phyloP scores from a whole-genome alignment of 2,797 vertebrate genomes.

The Hylomyscus alleni region DNA sequence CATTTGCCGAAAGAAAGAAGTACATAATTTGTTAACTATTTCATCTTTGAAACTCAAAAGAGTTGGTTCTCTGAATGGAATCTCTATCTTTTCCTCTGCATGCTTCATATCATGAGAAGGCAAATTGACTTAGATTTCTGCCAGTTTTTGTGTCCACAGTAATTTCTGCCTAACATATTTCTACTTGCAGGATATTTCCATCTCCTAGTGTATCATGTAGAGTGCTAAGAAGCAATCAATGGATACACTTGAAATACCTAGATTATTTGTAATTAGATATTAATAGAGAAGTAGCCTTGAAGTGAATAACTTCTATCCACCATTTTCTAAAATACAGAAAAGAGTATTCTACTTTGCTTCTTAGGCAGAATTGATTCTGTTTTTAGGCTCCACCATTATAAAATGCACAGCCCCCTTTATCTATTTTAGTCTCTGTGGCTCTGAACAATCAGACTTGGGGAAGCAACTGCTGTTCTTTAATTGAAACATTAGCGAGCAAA shows the following conservation, averaged over 20 bases:
- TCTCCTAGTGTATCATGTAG: background rate
- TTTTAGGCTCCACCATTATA: slow-evolving; percentile 36
- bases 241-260: background rate
- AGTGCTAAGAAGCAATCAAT: background rate
- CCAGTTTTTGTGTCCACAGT: background rate
- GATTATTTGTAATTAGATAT: slow-evolving; percentile 47
- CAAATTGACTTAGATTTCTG: slow-evolving; percentile 11
- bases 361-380: background rate
- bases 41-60: slow-evolving; percentile 22
- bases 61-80: background rate
- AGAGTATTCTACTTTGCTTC: background rate
- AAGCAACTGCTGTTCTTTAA: slow-evolving; percentile 67
- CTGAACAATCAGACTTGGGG: slow-evolving; percentile 51
- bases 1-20: slow-evolving; percentile 32
- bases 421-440: slow-evolving; percentile 40
- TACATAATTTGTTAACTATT: background rate
- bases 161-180: background rate
- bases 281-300: background rate
- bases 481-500: slow-evolving; percentile 20
- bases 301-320: background rate
- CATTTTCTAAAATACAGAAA: slow-evolving; percentile 34
- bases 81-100: background rate
- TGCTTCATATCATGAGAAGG: background rate
- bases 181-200: background rate
- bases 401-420: background rate